A percentile compares a stretch with the other conserved stretches of the same genome.
Evolutionary conservation across 2,888 invertebrate genomes (phyloP).

Genomic region (Trichopria drosophilae): DNA sequence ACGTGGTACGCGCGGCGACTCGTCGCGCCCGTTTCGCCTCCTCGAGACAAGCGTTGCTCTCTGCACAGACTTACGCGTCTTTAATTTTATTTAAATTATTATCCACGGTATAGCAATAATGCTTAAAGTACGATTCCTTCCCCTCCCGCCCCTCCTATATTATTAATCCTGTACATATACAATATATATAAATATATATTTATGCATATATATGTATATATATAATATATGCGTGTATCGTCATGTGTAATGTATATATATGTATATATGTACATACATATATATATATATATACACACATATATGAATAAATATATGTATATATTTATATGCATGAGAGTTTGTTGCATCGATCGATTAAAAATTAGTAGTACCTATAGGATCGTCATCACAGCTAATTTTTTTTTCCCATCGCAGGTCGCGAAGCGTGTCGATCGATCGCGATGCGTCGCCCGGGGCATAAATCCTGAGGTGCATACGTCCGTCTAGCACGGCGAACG

Average conservation of each 20-base stretch:
- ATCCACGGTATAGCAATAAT: too few species aligned
- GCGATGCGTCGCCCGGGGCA: too few species aligned
- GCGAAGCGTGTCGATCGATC: too few species aligned
- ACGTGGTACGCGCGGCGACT: too few species aligned
- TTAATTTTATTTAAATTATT: slow-evolving; percentile 31
- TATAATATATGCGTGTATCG: slow-evolving; percentile 34
- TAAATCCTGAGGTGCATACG: too few species aligned
- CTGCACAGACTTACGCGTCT: too few species aligned
- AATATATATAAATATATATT: slow-evolving; percentile 33
- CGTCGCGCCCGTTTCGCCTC: too few species aligned
- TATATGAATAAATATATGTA: slow-evolving; percentile 11
- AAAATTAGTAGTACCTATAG: slow-evolving; percentile 54
- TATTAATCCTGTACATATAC: slow-evolving; percentile 41
- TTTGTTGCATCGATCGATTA: slow-evolving; percentile 38
- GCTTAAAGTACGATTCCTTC: too few species aligned
- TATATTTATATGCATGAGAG: slow-evolving; percentile 4
- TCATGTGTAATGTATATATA: slow-evolving; percentile 4
- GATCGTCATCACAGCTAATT: slow-evolving; percentile 56
- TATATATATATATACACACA: slow-evolving; percentile 20
- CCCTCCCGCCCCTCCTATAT: too few species aligned
- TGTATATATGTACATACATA: slow-evolving; percentile 26
- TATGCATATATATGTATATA: slow-evolving; percentile 32
- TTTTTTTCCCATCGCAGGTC: too few species aligned
- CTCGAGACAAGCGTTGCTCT: too few species aligned
- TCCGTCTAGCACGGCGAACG: too few species aligned